phyloP scores from a whole-genome alignment of 2,888 invertebrate species.

The Parnassius smintheus region DNA sequence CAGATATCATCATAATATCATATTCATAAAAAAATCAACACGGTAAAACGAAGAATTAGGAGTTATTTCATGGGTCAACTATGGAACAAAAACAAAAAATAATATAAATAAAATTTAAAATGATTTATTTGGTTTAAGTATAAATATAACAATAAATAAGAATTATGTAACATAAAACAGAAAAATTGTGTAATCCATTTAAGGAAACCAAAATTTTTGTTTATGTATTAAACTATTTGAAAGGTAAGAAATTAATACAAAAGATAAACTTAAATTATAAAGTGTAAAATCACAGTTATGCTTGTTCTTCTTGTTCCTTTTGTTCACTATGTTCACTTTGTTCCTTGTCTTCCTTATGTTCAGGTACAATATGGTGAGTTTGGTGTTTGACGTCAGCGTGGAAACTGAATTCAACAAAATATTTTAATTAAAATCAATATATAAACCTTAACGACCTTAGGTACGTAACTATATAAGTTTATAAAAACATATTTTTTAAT shows the following conservation, averaged over 20 bases:
- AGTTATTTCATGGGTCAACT: too few relatives aligned
- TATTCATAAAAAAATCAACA: too few relatives aligned
- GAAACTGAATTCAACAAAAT: constrained; percentile 37
- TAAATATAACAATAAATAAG: too few relatives aligned
- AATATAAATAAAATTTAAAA: not conserved
- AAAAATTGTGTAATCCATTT: too few relatives aligned
- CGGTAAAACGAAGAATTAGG: too few relatives aligned
- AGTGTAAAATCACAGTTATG: constrained; percentile 18
- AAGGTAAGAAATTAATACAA: not conserved
- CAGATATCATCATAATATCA: too few relatives aligned
- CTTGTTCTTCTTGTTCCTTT: constrained; percentile 11
- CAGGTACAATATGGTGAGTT: constrained; percentile 38
- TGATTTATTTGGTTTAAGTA: not conserved
- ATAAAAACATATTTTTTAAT: too few relatives aligned
- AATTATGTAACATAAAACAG: too few relatives aligned
- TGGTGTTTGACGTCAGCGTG: constrained; percentile 48
- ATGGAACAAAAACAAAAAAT: not conserved
- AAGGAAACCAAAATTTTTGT: too few relatives aligned
- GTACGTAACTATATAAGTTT: too few relatives aligned
- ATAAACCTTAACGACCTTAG: not conserved
- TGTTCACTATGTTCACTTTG: constrained; percentile 30
- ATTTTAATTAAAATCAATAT: not conserved
- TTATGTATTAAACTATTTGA: too few relatives aligned
- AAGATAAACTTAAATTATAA: not conserved
- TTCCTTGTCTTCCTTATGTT: not conserved